Evolutionary conservation across 2,888 invertebrate genomes (phyloP).

Genomic region (Trachelus iudaicus): DNA sequence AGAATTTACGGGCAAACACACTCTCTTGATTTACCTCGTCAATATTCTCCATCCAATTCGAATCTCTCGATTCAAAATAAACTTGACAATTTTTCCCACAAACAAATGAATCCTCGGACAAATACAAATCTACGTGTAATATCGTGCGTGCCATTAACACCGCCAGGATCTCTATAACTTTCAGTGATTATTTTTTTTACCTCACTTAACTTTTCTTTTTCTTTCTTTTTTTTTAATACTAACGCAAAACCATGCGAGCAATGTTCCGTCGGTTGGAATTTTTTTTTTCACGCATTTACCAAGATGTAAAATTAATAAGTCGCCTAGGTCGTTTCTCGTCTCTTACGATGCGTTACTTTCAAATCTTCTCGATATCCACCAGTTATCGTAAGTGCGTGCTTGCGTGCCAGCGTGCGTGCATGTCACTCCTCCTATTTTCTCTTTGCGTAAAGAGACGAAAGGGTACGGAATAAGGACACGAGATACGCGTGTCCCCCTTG

Average conservation of each 20-base stretch:
- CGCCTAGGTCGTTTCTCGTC: neutral
- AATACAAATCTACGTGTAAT: neutral
- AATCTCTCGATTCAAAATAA: neutral
- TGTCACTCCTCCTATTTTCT: neutral
- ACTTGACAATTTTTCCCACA: no score
- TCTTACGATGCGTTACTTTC: neutral
- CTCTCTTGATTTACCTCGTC: neutral
- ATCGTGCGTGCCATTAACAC: neutral
- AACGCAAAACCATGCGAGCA: conserved; percentile 24
- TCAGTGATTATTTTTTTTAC: conserved; percentile 3
- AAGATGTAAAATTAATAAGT: neutral
- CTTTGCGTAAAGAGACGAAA: neutral
- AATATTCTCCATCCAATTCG: neutral
- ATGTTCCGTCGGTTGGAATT: conserved; percentile 20
- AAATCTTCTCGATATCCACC: neutral
- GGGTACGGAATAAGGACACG: neutral
- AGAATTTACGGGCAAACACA: neutral
- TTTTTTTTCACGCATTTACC: neutral
- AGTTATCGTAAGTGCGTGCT: neutral
- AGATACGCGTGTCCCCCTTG: neutral
- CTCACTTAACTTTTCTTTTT: conserved; percentile 11
- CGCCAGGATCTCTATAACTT: conserved; percentile 3
- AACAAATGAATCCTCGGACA: neutral
- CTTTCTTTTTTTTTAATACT: conserved; percentile 21
- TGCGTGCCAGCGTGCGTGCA: neutral